These are phyloP conservation scores for Poecilia gillii DNA, from an alignment of 2,797 vertebrate genomes.

Conservation along the genomic window DNA sequence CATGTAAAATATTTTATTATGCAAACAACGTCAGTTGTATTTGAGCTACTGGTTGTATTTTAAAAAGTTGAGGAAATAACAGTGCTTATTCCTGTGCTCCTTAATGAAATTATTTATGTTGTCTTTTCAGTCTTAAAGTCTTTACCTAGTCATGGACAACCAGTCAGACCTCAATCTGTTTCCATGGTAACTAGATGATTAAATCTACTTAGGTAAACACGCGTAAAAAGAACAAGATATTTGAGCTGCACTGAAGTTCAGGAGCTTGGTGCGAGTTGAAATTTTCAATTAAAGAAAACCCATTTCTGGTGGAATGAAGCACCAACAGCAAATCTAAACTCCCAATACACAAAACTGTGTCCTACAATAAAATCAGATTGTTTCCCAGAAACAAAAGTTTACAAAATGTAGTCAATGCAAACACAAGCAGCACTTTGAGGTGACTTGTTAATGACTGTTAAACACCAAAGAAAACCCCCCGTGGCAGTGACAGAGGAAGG, in stretches of 20 bases:
- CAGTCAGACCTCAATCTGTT: background rate
- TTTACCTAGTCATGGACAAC: too few species aligned
- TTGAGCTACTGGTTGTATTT: background rate
- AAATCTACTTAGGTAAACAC: background rate
- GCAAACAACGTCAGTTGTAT: background rate
- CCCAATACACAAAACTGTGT: background rate
- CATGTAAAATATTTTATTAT: background rate
- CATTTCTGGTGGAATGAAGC: background rate
- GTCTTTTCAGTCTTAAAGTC: too few species aligned
- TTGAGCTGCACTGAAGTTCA: background rate
- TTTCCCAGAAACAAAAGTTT: background rate
- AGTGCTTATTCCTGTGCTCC: slow-evolving; percentile 24
- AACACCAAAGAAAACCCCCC: background rate
- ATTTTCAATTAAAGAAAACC: background rate
- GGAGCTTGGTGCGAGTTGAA: background rate
- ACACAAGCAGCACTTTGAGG: background rate
- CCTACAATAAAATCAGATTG: background rate
- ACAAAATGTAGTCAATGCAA: background rate
- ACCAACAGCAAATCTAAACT: background rate
- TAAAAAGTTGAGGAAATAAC: background rate
- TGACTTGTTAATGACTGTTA: background rate
- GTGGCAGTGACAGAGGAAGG: background rate
- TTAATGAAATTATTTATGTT: slow-evolving; percentile 44
- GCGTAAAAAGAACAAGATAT: background rate
- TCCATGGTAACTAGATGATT: background rate